phyloP scores from a whole-genome alignment of 2,888 invertebrate species.

The Hecatera dysodea region DNA sequence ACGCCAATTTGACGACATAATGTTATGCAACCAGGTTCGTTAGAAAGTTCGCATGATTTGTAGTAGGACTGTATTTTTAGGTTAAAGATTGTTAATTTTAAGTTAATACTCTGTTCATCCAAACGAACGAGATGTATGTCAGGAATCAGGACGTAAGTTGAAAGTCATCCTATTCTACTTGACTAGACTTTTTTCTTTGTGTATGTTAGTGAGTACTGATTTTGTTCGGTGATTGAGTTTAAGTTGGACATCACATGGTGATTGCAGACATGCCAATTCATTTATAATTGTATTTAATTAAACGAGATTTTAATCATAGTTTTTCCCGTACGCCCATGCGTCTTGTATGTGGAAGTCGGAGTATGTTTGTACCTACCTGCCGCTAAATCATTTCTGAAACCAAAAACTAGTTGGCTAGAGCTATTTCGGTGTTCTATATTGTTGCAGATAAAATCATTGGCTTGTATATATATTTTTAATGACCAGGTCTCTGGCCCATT shows the following conservation, averaged over 20 bases:
- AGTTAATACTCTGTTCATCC: too few relatives aligned
- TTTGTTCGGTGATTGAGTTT: background rate
- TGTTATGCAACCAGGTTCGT: too few relatives aligned
- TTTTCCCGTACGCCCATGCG: background rate
- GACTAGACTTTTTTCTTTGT: background rate
- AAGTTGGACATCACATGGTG: background rate
- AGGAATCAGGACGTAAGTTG: background rate
- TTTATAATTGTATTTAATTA: background rate
- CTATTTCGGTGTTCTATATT: conserved; percentile 28
- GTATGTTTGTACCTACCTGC: conserved; percentile 32
- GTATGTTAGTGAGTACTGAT: background rate
- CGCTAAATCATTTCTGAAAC: conserved; percentile 29
- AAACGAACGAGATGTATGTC: too few relatives aligned
- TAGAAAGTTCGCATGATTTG: too few relatives aligned
- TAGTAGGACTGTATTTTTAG: too few relatives aligned
- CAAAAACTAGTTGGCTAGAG: conserved; percentile 26
- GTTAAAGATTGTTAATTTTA: too few relatives aligned
- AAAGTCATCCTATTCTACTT: background rate
- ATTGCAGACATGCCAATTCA: background rate
- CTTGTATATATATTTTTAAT: conserved; percentile 31
- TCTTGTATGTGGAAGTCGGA: conserved; percentile 20
- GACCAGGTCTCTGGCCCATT: conserved; percentile 9
- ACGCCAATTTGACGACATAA: too few relatives aligned
- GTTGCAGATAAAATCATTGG: conserved; percentile 16
- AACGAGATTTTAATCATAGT: conserved; percentile 6